Evolutionary conservation across 2,113 vertebrate genomes (phyloP), one percentile per base, ranked within the genome.

Genomic region (Hypocryptadius cinnamomeus): DNA sequence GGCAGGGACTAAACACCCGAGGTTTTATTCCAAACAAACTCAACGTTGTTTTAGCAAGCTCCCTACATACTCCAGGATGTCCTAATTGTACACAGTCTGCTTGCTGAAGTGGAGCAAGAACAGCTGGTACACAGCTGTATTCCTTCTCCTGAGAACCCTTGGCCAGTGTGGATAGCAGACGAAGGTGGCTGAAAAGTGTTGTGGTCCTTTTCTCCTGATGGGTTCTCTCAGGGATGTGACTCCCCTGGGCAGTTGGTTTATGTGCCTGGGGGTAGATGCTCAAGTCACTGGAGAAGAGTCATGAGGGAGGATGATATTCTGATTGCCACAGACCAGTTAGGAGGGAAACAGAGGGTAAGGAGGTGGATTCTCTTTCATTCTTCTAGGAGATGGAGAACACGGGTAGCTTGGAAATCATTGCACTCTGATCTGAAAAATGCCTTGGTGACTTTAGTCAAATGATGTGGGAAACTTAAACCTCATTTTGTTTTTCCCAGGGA

Each of bases 121-220:
- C 97, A 98, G 97, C 97, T 57, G 89, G 85, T 24, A 5, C 6
- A n/a, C 97, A 97, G 97, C 97, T 98, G 97, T 94, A 60, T 13
- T 12, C 44, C 20, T 66, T 50, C 69, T 88, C 92, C 96, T 96
- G 96, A 93, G 95, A 97, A 92, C 31, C 79, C 81, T 90, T 21
- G 33, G 80, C 92, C 40, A n/a, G 60, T 7, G 3, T 85, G 88
- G 70, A 72, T n/a, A 31, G 56, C 31, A 37, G 24, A 89, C 22
- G 33, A 95, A 88, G 78, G 89, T 50, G 66, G 59, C 82, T 89
- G 54, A 78, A 95, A 40, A 5, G 0, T 80, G 71, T 70, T 89
- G 56, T 45, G 37, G 47, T 56, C 82, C 61, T 92, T 85, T 78
- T 64, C 70, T 47, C 71, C 40, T 72, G 4, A 17, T 85, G 69